Conservation (phyloP, 2,797 vertebrate genomes). For the Acestrorhynchus altus region DNA sequence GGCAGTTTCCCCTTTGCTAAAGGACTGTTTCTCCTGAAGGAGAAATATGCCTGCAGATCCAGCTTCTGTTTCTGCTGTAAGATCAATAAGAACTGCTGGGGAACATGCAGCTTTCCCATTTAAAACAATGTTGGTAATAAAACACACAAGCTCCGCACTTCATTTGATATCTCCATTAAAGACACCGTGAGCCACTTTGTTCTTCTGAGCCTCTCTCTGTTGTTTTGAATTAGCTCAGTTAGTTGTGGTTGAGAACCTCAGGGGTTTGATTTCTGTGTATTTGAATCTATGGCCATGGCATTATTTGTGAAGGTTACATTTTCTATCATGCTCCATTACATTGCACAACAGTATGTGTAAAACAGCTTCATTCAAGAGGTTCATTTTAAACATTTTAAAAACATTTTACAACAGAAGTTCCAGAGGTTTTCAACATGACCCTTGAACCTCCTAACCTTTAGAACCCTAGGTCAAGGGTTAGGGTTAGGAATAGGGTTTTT, state of each 20-base stretch:
- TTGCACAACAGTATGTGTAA: too few species aligned
- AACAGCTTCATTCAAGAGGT: too few species aligned
- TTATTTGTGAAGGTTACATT: too few species aligned
- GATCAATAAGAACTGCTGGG: constrained; percentile 22
- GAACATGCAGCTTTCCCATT: constrained; percentile 19
- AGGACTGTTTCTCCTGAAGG: constrained; percentile 41
- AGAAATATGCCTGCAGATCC: constrained; percentile 28
- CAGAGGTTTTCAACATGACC: too few species aligned
- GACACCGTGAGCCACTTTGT: neutral
- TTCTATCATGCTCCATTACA: too few species aligned
- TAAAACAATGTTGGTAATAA: constrained; percentile 11
- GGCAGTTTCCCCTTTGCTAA: constrained; percentile 38
- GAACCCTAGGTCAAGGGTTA: too few species aligned
- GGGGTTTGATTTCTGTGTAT: too few species aligned
- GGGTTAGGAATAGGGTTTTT: too few species aligned
- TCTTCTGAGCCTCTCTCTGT: neutral
- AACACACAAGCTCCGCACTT: neutral
- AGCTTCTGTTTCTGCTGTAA: constrained; percentile 1
- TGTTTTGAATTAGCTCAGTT: neutral
- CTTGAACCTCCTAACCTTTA: too few species aligned
- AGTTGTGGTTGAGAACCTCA: neutral
- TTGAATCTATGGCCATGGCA: too few species aligned
- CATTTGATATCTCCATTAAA: neutral
- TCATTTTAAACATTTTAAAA: too few species aligned
- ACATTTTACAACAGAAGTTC: too few species aligned